Conservation (phyloP, 2,113 vertebrate genomes). For the Capricornis sumatraensis region DNA sequence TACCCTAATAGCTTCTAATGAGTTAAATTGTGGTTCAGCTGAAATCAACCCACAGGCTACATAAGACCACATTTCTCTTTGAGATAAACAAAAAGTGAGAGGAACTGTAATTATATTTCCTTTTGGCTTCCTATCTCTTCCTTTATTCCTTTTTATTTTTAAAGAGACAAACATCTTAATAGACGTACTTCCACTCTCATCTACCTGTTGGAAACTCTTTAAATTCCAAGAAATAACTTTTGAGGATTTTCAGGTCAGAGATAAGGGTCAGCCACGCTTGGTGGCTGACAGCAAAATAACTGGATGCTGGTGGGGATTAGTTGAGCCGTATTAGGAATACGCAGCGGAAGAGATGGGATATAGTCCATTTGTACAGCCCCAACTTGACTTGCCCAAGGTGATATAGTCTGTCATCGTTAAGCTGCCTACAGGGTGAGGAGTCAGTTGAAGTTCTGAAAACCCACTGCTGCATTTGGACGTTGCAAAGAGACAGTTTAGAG, state of each 20-base stretch:
- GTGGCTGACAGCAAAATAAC: not conserved
- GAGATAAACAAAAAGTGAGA: not conserved
- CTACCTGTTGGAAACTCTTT: constrained; percentile 20
- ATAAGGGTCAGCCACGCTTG: not conserved
- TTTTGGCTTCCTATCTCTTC: not conserved
- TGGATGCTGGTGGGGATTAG: not conserved
- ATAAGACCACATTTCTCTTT: not conserved
- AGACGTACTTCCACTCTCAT: not conserved
- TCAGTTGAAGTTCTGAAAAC: not conserved
- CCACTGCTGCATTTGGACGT: not conserved
- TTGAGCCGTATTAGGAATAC: accelerated
- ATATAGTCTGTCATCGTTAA: not conserved
- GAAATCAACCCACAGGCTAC: not conserved
- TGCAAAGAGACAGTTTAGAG: not conserved
- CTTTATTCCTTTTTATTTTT: not conserved
- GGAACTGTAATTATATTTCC: not conserved
- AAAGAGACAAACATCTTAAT: constrained; percentile 34
- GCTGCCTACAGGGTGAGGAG: not conserved
- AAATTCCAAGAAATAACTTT: not conserved
- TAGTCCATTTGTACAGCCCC: accelerated
- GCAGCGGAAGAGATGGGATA: accelerated
- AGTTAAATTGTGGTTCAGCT: not conserved
- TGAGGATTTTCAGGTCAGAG: constrained; percentile 26
- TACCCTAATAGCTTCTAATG: not conserved
- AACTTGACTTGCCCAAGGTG: not conserved